These are phyloP conservation scores for Drosophila ogumai DNA, from an alignment of 1,140 invertebrate genomes.

Conservation along the genomic window DNA sequence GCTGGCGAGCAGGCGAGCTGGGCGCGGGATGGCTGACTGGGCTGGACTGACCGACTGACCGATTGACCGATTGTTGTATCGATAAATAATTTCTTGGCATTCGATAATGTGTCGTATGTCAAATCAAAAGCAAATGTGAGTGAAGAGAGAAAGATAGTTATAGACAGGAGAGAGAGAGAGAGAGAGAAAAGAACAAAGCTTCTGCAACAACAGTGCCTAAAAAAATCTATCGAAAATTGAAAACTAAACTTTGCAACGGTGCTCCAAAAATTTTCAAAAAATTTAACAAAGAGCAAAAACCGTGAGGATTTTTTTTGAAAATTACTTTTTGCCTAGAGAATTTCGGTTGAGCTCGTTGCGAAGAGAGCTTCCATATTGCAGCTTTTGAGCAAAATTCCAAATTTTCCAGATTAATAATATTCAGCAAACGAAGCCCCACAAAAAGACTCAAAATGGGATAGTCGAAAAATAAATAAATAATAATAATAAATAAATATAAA, in stretches of 20 bases:
- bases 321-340: conserved; percentile 72
- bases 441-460: conserved; percentile 20
- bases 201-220: conserved; percentile 41
- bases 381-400: conserved; percentile 66
- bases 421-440: conserved; percentile 43
- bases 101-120: conserved; percentile 28
- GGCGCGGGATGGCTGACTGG: conserved; percentile 82
- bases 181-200: conserved; percentile 37
- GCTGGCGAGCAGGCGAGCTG: conserved; percentile 63
- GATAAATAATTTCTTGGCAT: conserved; percentile 33
- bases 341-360: conserved; percentile 67
- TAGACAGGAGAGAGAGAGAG: conserved; percentile 22
- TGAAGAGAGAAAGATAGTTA: conserved; percentile 15
- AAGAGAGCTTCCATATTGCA: conserved; percentile 70
- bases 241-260: conserved; percentile 37
- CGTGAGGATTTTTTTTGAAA: conserved; percentile 26
- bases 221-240: conserved; percentile 18
- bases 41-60: conserved; percentile 38
- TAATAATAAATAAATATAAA: conserved; percentile 13
- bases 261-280: conserved; percentile 24
- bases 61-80: conserved; percentile 19
- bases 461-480: conserved; percentile 9
- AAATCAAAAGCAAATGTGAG: conserved; percentile 33
- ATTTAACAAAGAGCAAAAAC: conserved; percentile 29
- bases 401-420: conserved; percentile 40